Percentiles rank a stretch among this genome's conserved stretches.
Evolutionary conservation across 2,888 invertebrate species (phyloP).

Genomic region (Amphipoea lucens): DNA sequence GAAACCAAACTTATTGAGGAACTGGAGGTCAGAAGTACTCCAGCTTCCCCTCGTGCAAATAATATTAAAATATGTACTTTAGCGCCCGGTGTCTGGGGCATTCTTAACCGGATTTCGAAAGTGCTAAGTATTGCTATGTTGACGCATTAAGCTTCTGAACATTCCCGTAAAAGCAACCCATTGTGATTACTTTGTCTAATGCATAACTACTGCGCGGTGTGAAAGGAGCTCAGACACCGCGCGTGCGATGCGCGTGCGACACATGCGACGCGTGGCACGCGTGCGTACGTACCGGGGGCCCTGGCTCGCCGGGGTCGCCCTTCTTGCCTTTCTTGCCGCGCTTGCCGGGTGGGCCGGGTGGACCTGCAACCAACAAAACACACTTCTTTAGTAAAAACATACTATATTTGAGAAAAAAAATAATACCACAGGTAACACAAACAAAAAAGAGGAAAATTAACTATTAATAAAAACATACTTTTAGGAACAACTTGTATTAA

Average conservation of each 20-base stretch:
- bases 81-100: slow-evolving; percentile 1
- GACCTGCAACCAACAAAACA: slow-evolving; percentile 90
- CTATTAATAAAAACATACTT: neutral
- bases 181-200: neutral
- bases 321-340: slow-evolving; percentile 97
- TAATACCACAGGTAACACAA: neutral
- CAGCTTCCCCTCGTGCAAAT: neutral
- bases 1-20: slow-evolving; percentile 13
- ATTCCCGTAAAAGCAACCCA: neutral
- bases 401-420: neutral
- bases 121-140: neutral
- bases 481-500: neutral
- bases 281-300: slow-evolving; percentile 93
- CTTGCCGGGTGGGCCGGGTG: slow-evolving; percentile 96
- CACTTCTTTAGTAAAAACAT: neutral
- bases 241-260: neutral
- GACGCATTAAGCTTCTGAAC: neutral
- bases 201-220: neutral
- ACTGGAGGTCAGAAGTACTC: neutral
- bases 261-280: neutral
- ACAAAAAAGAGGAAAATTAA: neutral
- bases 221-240: neutral
- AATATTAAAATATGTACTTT: slow-evolving; percentile 7
- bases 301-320: slow-evolving; percentile 95
- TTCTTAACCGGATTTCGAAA: neutral